phyloP scores from a whole-genome alignment of 1,140 invertebrate species.

The Diplogasteroides magnus region DNA sequence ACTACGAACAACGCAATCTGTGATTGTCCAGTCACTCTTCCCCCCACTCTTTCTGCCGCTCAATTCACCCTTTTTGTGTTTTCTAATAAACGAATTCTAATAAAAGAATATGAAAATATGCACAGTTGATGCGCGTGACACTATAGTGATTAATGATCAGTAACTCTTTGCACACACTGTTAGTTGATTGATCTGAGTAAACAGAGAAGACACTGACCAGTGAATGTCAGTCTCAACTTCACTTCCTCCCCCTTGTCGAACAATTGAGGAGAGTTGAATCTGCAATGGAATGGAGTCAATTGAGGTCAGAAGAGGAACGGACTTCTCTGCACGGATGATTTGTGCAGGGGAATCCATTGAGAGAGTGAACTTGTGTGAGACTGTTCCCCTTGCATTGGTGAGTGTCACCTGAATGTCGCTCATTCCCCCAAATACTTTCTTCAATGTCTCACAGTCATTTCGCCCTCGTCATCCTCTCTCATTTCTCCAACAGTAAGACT shows the following conservation, averaged over 20 bases:
- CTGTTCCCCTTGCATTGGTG: constrained; percentile 16
- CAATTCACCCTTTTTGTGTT: neutral
- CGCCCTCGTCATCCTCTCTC: constrained; percentile 30
- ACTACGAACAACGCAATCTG: neutral
- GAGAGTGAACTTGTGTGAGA: constrained; percentile 17
- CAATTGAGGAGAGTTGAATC: constrained; percentile 20
- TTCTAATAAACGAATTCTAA: neutral
- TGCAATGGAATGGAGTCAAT: neutral
- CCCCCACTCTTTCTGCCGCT: neutral
- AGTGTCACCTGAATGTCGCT: constrained; percentile 21
- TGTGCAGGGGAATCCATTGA: constrained; percentile 24
- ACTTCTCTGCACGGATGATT: constrained; percentile 20
- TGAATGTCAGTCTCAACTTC: constrained; percentile 25
- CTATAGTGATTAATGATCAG: constrained; percentile 8
- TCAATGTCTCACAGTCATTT: neutral
- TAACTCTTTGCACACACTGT: no score
- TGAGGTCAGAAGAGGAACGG: neutral
- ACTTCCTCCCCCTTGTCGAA: constrained; percentile 30
- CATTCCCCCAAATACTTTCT: constrained; percentile 4
- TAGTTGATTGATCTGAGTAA: no score
- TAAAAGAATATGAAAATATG: constrained; percentile 16
- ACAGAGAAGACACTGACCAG: constrained; percentile 14
- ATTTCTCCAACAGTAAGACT: constrained; percentile 25
- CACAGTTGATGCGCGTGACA: constrained; percentile 14
- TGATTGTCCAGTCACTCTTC: neutral